phyloP scores from a whole-genome alignment of 2,797 vertebrate genomes.

The Hemitrygon akajei region DNA sequence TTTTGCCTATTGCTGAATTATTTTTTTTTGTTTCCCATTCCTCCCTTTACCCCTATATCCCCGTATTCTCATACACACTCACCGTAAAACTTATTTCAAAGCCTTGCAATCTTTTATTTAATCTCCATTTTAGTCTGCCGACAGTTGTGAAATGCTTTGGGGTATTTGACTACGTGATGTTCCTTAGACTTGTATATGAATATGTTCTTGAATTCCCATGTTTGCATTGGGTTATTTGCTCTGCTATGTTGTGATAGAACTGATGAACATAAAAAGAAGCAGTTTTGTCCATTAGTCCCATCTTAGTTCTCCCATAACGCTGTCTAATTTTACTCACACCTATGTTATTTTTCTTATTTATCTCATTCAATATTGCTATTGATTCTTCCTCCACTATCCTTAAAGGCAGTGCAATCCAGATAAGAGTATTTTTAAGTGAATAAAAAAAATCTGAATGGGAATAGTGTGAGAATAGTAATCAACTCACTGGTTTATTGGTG shows the following conservation, averaged over 20 bases:
- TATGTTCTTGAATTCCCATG: neutral
- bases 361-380: no score
- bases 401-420: no score
- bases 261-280: no score
- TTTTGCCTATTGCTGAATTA: no score
- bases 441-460: neutral
- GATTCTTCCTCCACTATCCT: no score
- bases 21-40: no score
- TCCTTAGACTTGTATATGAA: neutral
- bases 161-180: neutral
- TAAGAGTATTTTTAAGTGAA: neutral
- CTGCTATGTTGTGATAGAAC: neutral
- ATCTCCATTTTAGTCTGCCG: neutral
- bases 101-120: neutral
- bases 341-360: no score
- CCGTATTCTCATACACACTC: neutral
- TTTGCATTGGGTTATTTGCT: no score
- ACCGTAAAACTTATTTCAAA: neutral
- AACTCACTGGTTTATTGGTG: no score
- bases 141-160: neutral
- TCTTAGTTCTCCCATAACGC: neutral
- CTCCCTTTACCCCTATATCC: no score
- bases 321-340: neutral
- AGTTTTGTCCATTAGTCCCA: neutral
- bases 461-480: no score